Evolutionary conservation across 2,888 invertebrate species (phyloP).

Genomic region (Rhagium mordax): DNA sequence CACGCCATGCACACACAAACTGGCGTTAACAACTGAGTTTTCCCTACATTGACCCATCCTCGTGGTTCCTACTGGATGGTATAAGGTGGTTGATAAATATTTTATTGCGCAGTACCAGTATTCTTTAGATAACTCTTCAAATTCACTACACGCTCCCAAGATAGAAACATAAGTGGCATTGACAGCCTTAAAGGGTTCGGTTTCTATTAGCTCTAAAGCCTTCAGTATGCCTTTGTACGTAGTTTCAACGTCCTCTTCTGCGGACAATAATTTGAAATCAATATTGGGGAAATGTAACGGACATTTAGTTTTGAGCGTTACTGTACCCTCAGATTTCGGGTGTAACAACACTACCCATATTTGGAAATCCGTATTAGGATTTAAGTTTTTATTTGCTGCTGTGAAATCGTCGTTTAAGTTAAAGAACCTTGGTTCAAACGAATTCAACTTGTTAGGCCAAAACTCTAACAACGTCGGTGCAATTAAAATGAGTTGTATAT

Average conservation of each 20-base stretch:
- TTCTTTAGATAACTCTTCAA: slow-evolving; percentile 73
- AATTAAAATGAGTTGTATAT: slow-evolving; percentile 31
- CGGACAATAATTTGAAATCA: slow-evolving; percentile 48
- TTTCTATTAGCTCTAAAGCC: slow-evolving; percentile 54
- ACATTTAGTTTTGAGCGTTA: slow-evolving; percentile 54
- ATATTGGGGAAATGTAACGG: slow-evolving; percentile 58
- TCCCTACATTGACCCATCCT: slow-evolving; percentile 46
- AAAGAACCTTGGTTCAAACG: neutral
- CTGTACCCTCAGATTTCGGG: slow-evolving; percentile 57
- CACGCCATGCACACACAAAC: slow-evolving; percentile 75
- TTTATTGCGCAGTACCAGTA: slow-evolving; percentile 78
- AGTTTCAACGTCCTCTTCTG: slow-evolving; percentile 8
- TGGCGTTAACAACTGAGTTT: slow-evolving; percentile 70
- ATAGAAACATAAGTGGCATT: neutral
- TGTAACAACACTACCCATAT: slow-evolving; percentile 43
- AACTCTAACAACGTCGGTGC: neutral
- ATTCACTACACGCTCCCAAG: slow-evolving; percentile 67
- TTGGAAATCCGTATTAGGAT: slow-evolving; percentile 1
- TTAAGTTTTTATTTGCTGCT: neutral
- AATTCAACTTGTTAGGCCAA: no score
- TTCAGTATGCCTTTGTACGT: neutral
- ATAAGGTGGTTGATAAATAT: slow-evolving; percentile 54
- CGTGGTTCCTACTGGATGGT: slow-evolving; percentile 48
- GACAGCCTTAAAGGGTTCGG: slow-evolving; percentile 60
- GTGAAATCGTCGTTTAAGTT: neutral